These are phyloP conservation scores for Melieria picta DNA, from an alignment of 2,888 invertebrate species.

Conservation along the genomic window DNA sequence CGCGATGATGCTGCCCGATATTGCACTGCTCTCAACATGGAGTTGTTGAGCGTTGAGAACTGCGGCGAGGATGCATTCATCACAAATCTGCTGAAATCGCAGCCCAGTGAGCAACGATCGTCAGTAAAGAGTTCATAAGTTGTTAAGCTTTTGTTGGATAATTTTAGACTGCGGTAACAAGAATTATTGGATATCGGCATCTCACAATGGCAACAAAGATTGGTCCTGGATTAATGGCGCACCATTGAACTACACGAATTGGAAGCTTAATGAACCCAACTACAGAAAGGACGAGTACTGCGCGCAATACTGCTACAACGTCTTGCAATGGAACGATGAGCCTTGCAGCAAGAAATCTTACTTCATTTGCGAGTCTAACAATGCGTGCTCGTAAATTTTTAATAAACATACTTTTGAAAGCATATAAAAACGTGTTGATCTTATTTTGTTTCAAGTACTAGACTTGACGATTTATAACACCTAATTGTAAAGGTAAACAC, in stretches of 20 bases:
- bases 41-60: constrained; percentile 18
- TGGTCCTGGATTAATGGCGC: constrained; percentile 14
- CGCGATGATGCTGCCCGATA: constrained; percentile 12
- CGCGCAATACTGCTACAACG: not conserved
- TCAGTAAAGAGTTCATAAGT: not conserved
- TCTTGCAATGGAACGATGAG: constrained; percentile 18
- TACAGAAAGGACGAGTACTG: constrained; percentile 4
- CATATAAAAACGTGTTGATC: not conserved
- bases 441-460: not conserved
- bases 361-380: constrained; percentile 17
- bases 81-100: not conserved
- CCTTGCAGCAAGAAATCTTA: constrained; percentile 1
- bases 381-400: not conserved
- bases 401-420: not conserved
- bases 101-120: not conserved
- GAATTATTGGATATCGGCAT: constrained; percentile 13
- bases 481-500: too few species aligned
- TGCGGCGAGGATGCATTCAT: constrained; percentile 13
- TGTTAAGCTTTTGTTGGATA: not conserved
- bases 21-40: constrained; percentile 6
- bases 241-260: constrained; percentile 9
- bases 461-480: too few species aligned
- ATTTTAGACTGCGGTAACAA: constrained; percentile 6
- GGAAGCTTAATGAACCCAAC: constrained; percentile 10
- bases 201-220: not conserved